Evolutionary conservation across 2,113 vertebrate genomes (phyloP), one percentile per base, ranked within the genome.

Genomic region (Probosciger aterrimus): DNA sequence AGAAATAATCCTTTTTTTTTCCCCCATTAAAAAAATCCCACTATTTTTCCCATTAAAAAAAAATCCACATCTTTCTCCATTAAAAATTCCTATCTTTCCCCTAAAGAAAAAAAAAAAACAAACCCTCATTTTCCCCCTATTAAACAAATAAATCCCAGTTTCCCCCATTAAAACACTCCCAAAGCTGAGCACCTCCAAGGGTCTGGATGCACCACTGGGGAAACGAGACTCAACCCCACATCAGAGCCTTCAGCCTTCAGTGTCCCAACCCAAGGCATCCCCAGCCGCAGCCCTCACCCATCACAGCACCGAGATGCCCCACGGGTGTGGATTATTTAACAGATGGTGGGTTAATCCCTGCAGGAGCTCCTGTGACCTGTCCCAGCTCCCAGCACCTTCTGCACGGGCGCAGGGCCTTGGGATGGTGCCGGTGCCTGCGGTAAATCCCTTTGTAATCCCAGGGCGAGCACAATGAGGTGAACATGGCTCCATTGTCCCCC

Each of bases 251-350:
- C 0, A 7, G 20, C 59, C 39, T 7, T 1, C 1, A 31, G 10
- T 0, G 0, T 4, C 37, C 77, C 44, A 5, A 11, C 17, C 39
- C 53, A 11, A 8, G 15, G 50, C 1, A 0, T n/a, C n/a, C 33
- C 18, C 4, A 3, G 14, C 43, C 9, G 0, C 28, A 9, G 31
- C 62, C 49, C 55, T 4, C 30, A 1, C 57, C 68, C 43, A 3
- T 0, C 57, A 47, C 75, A 5, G 74, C 31, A 6, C 11, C 0
- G 10, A 27, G 46, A 31, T 19, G 30, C 53, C 53, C 50, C 50
- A 28, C 0, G 4, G 43, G 44, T 9, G 0, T 9, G 53, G 79
- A 82, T 96, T 90, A 92, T 17, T 1, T 6, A 70, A 6, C 93
- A 96, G 91, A 93, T 93, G 88, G 91, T 11, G 77, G 11, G 14